Conservation (phyloP, 2,888 invertebrate species). For the Torymus auratus region DNA sequence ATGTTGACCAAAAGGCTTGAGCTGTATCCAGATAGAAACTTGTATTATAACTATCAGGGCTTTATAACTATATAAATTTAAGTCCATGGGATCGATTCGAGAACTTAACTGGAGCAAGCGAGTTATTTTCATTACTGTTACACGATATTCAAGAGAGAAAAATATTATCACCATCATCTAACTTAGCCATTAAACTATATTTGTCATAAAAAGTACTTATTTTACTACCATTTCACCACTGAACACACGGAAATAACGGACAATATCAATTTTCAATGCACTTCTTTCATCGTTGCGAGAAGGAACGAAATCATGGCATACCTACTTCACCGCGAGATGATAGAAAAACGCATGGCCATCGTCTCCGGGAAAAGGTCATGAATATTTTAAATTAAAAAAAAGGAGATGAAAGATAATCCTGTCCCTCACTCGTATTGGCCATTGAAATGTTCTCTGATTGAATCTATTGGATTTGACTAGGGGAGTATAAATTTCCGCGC, state of each 20-base stretch:
- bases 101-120: too few species aligned
- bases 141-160: too few species aligned
- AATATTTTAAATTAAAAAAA: slow-evolving; percentile 56
- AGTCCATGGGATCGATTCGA: too few species aligned
- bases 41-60: too few species aligned
- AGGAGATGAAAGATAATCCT: background rate
- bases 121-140: too few species aligned
- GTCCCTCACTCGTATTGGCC: background rate
- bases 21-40: too few species aligned
- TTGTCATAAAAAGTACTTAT: too few species aligned
- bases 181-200: too few species aligned
- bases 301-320: slow-evolving; percentile 43
- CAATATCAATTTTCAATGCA: slow-evolving; percentile 57
- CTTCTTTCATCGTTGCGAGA: slow-evolving; percentile 35
- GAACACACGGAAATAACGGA: slow-evolving; percentile 30
- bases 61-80: too few species aligned
- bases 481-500: slow-evolving; percentile 6
- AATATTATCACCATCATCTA: too few species aligned
- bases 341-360: slow-evolving; percentile 10
- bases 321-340: background rate
- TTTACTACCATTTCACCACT: too few species aligned
- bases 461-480: slow-evolving; percentile 23
- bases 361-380: slow-evolving; percentile 14
- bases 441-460: slow-evolving; percentile 25
- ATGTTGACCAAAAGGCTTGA: too few species aligned